Base-by-base conservation (phyloP, 2,113 vertebrate species). In the Pachyramphus minor region DNA sequence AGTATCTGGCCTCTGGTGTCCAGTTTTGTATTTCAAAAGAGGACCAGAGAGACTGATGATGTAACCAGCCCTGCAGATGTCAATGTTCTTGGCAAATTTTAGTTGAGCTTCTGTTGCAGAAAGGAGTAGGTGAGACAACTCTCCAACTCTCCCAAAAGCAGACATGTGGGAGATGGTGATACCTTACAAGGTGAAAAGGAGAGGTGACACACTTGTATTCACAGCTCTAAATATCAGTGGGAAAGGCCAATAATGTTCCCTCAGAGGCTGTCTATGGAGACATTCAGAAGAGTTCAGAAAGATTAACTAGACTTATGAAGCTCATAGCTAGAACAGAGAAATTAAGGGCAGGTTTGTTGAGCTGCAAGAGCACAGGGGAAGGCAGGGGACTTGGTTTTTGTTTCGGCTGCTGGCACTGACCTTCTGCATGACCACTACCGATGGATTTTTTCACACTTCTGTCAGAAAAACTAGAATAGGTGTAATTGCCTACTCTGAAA, bases 271-370 rank as follows among this genome's bases (percentile, higher is more conserved):
- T 19, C 81, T 82, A 14, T 52, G 23, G 28, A 60, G 67, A 77
- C 62, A 90, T 42, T 91, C 63, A 58, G 62, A 53, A 96, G 93
- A 94, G 77, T 91, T 96, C 94, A 95, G 75, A 77, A 55, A 73
- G 78, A 96, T 94, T 94, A 95, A 91, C 59, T 83, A 47, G 37
- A 77, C 49, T 59, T 63, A 83, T 95, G 67, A 96, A 90, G 60
- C 62, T 75, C 55, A 3, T 49, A 90, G 79, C 56, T 12, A 79
- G 50, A 74, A 78, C 42, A 41, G 30, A 86, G 49, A 67, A 62
- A 56, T n/a, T 47, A 82, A 35, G 41, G 21, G 12, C 27, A 39
- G n/a, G 30, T 33, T 89, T 69, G 14, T 64, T 67, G 69, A 95
- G 20, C 64, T n/a, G 76, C 73, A 80, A 89, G 31, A 88, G 56